Base-by-base conservation (phyloP, 2,113 vertebrate genomes). In the Eubucco bourcierii region DNA sequence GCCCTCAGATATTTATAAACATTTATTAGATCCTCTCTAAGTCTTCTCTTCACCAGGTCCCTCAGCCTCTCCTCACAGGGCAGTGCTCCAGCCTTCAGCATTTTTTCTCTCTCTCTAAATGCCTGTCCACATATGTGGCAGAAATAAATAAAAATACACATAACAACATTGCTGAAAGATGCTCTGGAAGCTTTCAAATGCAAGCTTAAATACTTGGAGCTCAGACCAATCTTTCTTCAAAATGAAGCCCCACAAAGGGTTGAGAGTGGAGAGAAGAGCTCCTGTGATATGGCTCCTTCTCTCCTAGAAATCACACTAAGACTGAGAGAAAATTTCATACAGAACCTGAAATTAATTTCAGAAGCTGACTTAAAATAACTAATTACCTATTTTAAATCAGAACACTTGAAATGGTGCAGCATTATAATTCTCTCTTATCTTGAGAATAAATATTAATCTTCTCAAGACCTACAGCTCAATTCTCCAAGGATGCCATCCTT, bases 351-450 rank as follows among this genome's bases (percentile, higher is more conserved):
- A 91, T 89, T 82, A 79, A 80, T 80, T 56, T 71, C 33, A 60
- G 47, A 95, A 91, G 53, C 87, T 90, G 79, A 87, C 75, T 55
- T 85, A 70, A 84, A 91, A 79, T 78, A 83, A 64, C 77, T 70
- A 76, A 93, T 89, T 67, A 80, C 80, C 75, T 47, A 7, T 34
- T 53, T 63, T 92, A 85, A 93, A 95, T 87, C 64, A 84, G 44
- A 89, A 83, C 56, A 60, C 65, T 82, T 77, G 72, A 87, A 82
- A 77, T 0, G 0, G 31, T 41, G 52, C 17, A 70, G 24, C 31
- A 23, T 80, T 92, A 44, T 29, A 67, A 88, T 63, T 75, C 74
- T 37, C 64, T 18, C 64, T 74, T 59, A 64, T 25, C 55, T 65
- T 41, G 31, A 90, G 67, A 82, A 84, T 64, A 86, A 84, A 65